Percentiles rank a stretch among this genome's conserved stretches.
Conservation (phyloP, 2,113 vertebrate genomes). For the Pluvialis apricaria region DNA sequence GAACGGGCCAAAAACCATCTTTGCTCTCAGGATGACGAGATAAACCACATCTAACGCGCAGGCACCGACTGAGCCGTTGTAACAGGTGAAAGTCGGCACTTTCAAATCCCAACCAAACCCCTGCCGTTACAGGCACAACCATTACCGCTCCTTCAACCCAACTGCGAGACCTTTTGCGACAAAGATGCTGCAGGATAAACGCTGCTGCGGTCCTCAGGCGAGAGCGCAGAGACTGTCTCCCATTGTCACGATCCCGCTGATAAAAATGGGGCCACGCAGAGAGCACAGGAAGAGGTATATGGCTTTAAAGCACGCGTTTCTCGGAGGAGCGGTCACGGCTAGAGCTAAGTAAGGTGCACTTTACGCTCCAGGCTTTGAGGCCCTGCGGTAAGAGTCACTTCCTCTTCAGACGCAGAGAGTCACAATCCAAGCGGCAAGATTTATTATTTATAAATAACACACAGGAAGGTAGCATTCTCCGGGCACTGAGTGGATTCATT, state of each 20-base stretch:
- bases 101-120: neutral
- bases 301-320: accelerated
- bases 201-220: neutral
- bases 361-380: neutral
- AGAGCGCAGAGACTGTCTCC: neutral
- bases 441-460: accelerated
- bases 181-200: accelerated
- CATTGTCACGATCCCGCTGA: accelerated
- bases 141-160: neutral
- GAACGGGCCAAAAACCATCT: accelerated
- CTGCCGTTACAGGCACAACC: neutral
- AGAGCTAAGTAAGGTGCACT: neutral
- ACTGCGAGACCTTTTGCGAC: accelerated
- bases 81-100: accelerated
- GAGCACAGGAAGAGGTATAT: accelerated
- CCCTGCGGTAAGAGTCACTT: neutral
- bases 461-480: neutral
- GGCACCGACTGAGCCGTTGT: accelerated
- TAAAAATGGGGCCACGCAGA: accelerated
- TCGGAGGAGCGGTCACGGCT: neutral
- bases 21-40: neutral
- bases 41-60: accelerated
- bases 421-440: neutral
- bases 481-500: accelerated
- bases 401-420: neutral